phyloP scores from a whole-genome alignment of 2,888 invertebrate species.

The Melinaea marsaeus region DNA sequence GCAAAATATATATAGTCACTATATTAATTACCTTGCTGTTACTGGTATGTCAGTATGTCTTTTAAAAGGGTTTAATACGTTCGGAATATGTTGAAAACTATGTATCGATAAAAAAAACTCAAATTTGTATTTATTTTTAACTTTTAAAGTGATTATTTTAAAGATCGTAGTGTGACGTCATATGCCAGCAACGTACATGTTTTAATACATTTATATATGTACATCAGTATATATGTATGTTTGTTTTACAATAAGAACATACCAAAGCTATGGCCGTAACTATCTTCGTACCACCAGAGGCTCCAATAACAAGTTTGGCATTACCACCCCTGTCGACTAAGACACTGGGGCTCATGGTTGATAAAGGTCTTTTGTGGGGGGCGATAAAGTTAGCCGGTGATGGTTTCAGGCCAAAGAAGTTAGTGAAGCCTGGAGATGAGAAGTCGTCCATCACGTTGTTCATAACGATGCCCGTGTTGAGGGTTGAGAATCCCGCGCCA shows the following conservation, averaged over 20 bases:
- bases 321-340: conserved; percentile 82
- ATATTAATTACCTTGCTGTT: not conserved
- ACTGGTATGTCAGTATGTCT: not conserved
- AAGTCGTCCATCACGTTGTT: conserved; percentile 99
- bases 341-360: conserved; percentile 91
- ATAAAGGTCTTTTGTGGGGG: conserved; percentile 89
- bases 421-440: conserved; percentile 84
- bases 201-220: no score
- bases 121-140: no score
- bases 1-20: conserved; percentile 34
- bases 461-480: conserved; percentile 91
- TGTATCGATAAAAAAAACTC: no score
- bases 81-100: not conserved
- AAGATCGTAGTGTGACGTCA: no score
- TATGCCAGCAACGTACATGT: no score
- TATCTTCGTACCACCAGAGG: conserved; percentile 90
- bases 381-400: conserved; percentile 88
- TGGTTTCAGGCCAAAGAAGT: conserved; percentile 84
- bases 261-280: conserved; percentile 84
- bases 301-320: conserved; percentile 86
- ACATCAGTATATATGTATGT: no score
- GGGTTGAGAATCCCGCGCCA: conserved; percentile 88
- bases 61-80: not conserved
- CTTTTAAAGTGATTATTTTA: no score
- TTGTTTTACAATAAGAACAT: conserved; percentile 34